Conservation (phyloP, 2,797 vertebrate species). For the Fratercula arctica region DNA sequence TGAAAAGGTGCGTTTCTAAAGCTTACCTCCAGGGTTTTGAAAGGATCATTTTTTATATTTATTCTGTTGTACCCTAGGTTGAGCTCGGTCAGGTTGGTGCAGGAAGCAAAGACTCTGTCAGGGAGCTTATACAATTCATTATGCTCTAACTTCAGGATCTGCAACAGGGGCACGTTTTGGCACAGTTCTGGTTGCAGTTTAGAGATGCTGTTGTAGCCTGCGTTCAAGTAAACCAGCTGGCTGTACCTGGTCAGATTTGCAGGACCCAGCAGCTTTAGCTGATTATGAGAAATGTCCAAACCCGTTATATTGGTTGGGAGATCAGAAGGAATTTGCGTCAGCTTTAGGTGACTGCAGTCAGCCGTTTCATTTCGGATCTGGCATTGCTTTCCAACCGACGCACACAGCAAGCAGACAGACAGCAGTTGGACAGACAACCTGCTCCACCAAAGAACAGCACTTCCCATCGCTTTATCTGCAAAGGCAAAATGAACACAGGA, state of each 20-base stretch:
- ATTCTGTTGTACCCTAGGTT: constrained; percentile 85
- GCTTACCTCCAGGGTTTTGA: constrained; percentile 78
- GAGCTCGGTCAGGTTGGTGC: constrained; percentile 77
- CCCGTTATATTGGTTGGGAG: constrained; percentile 85
- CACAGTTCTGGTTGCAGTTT: constrained; percentile 82
- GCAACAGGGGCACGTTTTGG: constrained; percentile 76
- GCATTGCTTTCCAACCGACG: constrained; percentile 65
- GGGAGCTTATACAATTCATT: constrained; percentile 83
- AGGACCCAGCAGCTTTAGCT: constrained; percentile 72
- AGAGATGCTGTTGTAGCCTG: constrained; percentile 85
- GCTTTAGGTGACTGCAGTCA: constrained; percentile 90
- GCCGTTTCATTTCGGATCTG: constrained; percentile 72
- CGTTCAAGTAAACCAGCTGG: constrained; percentile 78
- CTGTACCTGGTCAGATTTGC: constrained; percentile 80
- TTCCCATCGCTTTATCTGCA: constrained; percentile 51
- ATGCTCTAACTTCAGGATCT: constrained; percentile 81
- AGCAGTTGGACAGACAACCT: constrained; percentile 16
- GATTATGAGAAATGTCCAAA: constrained; percentile 92
- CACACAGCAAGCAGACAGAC: background rate
- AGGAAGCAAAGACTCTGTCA: constrained; percentile 77
- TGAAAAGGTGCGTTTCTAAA: background rate
- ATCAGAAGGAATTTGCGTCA: constrained; percentile 82
- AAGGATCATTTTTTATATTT: constrained; percentile 80
- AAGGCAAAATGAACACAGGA: background rate
- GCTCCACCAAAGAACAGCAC: background rate